These are phyloP conservation scores for Spicauda simplicius DNA, from an alignment of 2,888 invertebrate genomes.

Conservation along the genomic window DNA sequence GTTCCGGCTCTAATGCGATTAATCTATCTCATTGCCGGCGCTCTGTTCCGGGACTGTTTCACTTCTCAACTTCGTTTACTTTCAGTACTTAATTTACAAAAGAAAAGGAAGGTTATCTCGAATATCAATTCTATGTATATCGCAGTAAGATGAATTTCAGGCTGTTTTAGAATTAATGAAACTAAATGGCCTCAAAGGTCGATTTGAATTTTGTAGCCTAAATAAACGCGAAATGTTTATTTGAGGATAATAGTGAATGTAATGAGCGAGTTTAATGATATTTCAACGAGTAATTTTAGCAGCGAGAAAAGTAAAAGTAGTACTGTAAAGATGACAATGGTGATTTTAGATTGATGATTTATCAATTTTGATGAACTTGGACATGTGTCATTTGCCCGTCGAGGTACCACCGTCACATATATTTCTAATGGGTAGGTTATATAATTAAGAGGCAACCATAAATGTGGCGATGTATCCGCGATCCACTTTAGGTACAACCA, in stretches of 20 bases:
- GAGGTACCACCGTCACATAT: too few relatives aligned
- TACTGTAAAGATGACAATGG: too few relatives aligned
- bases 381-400: too few relatives aligned
- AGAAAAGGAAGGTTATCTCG: background rate
- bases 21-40: constrained; percentile 31
- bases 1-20: constrained; percentile 27
- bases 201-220: constrained; percentile 24
- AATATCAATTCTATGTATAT: background rate
- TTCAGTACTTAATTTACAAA: constrained; percentile 34
- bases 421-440: too few relatives aligned
- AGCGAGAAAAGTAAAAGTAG: too few relatives aligned
- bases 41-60: constrained; percentile 24
- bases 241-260: background rate
- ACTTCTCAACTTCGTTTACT: constrained; percentile 36
- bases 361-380: too few relatives aligned
- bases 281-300: background rate
- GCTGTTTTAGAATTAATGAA: background rate
- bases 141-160: background rate
- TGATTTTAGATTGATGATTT: too few relatives aligned
- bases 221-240: constrained; percentile 10
- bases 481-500: too few relatives aligned
- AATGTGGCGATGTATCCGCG: too few relatives aligned
- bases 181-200: constrained; percentile 16
- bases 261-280: background rate
- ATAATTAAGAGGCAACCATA: too few relatives aligned